A percentile compares a stretch with the other conserved stretches of the same genome.
phyloP scores from a whole-genome alignment of 1,140 invertebrate genomes.

The Ceratosolen solmsi region DNA sequence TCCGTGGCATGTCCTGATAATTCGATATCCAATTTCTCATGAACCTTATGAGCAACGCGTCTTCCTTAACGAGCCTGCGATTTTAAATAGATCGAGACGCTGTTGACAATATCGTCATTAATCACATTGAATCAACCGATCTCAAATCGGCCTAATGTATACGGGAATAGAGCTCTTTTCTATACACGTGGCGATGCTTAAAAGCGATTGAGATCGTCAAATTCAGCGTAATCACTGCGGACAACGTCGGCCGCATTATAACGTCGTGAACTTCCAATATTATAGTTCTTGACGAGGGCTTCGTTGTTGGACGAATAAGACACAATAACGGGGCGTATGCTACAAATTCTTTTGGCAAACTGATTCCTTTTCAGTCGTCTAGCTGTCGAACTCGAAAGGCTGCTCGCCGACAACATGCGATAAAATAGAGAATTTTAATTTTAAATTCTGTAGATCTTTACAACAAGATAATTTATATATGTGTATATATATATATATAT shows the following conservation, averaged over 20 bases:
- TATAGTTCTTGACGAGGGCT: neutral
- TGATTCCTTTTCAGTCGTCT: neutral
- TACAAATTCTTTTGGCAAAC: constrained; percentile 8
- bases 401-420: neutral
- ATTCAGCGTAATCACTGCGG: neutral
- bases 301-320: neutral
- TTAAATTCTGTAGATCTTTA: constrained; percentile 14
- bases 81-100: no score
- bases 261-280: neutral
- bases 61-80: no score
- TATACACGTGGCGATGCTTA: neutral
- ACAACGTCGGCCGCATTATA: neutral
- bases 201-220: neutral
- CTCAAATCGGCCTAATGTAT: neutral
- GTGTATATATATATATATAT: no score
- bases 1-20: no score
- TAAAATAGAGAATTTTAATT: constrained; percentile 11
- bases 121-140: neutral
- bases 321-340: constrained; percentile 13
- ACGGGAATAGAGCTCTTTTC: neutral
- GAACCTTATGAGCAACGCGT: neutral
- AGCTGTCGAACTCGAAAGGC: neutral
- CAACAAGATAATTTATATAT: constrained; percentile 18
- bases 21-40: no score
- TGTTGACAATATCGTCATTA: neutral